phyloP scores from a whole-genome alignment of 2,888 invertebrate species.

The Alviniconcha strummeri region DNA sequence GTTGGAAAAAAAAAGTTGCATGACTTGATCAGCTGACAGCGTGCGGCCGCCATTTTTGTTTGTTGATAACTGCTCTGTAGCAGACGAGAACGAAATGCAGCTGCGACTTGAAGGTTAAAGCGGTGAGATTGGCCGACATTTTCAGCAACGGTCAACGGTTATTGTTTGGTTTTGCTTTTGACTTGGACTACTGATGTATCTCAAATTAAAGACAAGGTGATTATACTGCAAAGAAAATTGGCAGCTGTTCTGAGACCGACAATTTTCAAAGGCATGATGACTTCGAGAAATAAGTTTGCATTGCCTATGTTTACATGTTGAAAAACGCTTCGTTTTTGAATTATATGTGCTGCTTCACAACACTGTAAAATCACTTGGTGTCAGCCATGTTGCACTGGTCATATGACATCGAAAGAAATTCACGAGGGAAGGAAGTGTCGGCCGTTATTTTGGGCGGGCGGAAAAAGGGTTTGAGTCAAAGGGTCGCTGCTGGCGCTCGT shows the following conservation, averaged over 20 bases:
- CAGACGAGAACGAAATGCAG: constrained; percentile 13
- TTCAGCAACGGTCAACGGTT: neutral
- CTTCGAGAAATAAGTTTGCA: too few species aligned
- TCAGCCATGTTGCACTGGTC: too few species aligned
- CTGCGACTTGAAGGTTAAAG: neutral
- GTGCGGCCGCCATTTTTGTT: constrained; percentile 23
- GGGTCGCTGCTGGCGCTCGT: constrained; percentile 24
- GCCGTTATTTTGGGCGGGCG: constrained; percentile 33
- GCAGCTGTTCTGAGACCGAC: too few species aligned
- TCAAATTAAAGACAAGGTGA: too few species aligned
- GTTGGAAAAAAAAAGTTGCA: constrained; percentile 11
- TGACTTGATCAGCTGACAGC: constrained; percentile 14
- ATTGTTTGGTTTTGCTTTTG: neutral
- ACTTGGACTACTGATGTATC: too few species aligned
- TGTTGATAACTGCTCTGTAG: constrained; percentile 27
- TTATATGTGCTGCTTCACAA: too few species aligned
- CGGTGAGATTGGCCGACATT: neutral
- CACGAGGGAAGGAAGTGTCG: neutral
- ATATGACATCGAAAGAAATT: neutral
- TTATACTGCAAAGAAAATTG: too few species aligned
- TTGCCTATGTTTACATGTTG: too few species aligned
- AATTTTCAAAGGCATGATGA: too few species aligned
- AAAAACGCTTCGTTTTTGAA: too few species aligned
- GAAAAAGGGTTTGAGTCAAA: constrained; percentile 20
- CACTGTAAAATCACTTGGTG: too few species aligned